These are phyloP conservation scores for Hirudo medicinalis DNA, from an alignment of 1,140 invertebrate genomes.

Conservation along the genomic window DNA sequence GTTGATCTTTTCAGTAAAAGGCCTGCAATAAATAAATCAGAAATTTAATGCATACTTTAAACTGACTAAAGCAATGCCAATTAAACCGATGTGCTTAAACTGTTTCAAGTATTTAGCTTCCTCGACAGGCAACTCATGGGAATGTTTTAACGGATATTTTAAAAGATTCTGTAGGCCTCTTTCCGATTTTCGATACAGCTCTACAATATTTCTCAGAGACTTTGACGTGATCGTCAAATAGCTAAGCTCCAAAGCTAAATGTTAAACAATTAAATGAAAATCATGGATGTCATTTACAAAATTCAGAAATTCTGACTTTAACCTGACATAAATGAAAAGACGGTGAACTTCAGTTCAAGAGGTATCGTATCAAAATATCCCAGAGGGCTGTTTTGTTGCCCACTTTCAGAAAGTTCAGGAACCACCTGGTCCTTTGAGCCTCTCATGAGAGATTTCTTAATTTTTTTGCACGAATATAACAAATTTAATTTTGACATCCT, in stretches of 20 bases:
- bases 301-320: conserved; percentile 15
- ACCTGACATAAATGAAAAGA: conserved; percentile 35
- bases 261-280: background rate
- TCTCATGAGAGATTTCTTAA: background rate
- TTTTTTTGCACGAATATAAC: conserved; percentile 14
- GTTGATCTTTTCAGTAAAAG: conserved; percentile 38
- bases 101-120: conserved; percentile 4
- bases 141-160: conserved; percentile 13
- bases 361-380: conserved; percentile 37
- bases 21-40: conserved; percentile 27
- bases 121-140: background rate
- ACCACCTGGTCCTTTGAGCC: background rate
- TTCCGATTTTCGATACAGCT: conserved; percentile 31
- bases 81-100: background rate
- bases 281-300: background rate
- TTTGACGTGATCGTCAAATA: conserved; percentile 37
- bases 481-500: conserved; percentile 15
- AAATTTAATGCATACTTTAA: background rate
- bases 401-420: background rate
- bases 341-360: conserved; percentile 35
- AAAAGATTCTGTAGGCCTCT: conserved; percentile 12
- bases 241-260: conserved; percentile 31
- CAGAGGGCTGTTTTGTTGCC: conserved; percentile 26
- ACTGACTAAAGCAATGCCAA: background rate
- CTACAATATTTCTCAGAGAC: conserved; percentile 35